Percentiles rank a stretch among this genome's conserved stretches.
These are phyloP conservation scores for Tragopan temminckii DNA, from an alignment of 2,797 vertebrate species.

Conservation along the genomic window DNA sequence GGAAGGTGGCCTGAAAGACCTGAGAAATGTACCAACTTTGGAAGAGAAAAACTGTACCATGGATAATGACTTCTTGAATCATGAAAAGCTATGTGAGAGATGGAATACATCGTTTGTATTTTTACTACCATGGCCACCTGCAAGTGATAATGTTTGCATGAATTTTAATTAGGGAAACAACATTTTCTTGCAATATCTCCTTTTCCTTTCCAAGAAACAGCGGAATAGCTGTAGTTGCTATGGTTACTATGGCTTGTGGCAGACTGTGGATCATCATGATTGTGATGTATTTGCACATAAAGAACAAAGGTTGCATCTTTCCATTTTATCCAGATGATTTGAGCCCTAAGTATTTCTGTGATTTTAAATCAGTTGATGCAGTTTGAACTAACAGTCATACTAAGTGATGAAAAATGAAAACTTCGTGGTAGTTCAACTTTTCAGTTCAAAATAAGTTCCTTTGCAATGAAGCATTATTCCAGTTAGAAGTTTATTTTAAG, in stretches of 20 bases:
- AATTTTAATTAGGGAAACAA: constrained; percentile 63
- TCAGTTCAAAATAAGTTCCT: constrained; percentile 68
- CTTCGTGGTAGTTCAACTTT: constrained; percentile 68
- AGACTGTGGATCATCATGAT: constrained; percentile 59
- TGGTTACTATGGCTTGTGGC: constrained; percentile 57
- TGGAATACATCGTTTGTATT: background rate
- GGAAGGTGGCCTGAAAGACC: constrained; percentile 1
- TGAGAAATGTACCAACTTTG: background rate
- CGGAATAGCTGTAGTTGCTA: constrained; percentile 63
- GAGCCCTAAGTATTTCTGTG: constrained; percentile 24
- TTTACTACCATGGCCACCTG: constrained; percentile 35
- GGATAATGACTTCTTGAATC: background rate
- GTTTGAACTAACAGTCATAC: constrained; percentile 35
- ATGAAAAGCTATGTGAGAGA: background rate
- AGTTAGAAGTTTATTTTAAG: constrained; percentile 69
- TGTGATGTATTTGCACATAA: constrained; percentile 48
- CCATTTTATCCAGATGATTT: constrained; percentile 44
- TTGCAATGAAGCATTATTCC: constrained; percentile 75
- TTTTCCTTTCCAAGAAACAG: constrained; percentile 42
- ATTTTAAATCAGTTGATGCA: constrained; percentile 39
- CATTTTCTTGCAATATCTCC: constrained; percentile 61
- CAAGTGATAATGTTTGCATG: constrained; percentile 43
- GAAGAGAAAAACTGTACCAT: background rate
- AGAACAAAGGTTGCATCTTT: constrained; percentile 49
- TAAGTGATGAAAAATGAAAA: constrained; percentile 72